These are phyloP conservation scores for Leptopilina myrica DNA, from an alignment of 2,888 invertebrate species.

Conservation along the genomic window DNA sequence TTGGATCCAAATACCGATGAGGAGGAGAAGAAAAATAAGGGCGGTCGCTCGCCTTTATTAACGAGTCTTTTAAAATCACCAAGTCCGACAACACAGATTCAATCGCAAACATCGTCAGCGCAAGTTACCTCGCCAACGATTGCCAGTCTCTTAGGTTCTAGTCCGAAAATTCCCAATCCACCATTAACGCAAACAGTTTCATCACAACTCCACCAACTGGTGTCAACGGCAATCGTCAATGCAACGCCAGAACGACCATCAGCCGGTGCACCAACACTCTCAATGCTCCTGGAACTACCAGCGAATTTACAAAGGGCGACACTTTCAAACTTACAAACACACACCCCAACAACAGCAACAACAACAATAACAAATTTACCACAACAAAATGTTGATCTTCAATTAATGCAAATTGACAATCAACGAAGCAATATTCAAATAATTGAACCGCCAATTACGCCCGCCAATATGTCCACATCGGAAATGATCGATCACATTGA, in stretches of 20 bases:
- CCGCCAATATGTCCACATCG: conserved; percentile 60
- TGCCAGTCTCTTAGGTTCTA: conserved; percentile 78
- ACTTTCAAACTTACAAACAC: conserved; percentile 60
- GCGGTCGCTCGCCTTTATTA: conserved; percentile 81
- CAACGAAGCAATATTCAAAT: conserved; percentile 51
- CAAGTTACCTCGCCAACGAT: conserved; percentile 78
- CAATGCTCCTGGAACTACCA: conserved; percentile 82
- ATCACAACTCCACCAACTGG: conserved; percentile 78
- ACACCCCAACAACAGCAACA: not conserved
- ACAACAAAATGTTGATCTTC: conserved; percentile 54
- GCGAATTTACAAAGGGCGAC: conserved; percentile 72
- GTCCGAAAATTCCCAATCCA: conserved; percentile 68
- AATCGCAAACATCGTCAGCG: conserved; percentile 71
- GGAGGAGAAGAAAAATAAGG: conserved; percentile 68
- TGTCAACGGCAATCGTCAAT: conserved; percentile 76
- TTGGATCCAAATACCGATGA: conserved; percentile 69
- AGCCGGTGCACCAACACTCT: conserved; percentile 85
- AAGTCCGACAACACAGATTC: conserved; percentile 77
- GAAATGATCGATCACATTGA: conserved; percentile 73
- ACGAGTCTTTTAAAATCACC: conserved; percentile 89
- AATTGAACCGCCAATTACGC: conserved; percentile 43
- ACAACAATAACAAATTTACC: conserved; percentile 48
- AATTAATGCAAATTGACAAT: conserved; percentile 49
- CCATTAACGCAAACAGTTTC: conserved; percentile 71
- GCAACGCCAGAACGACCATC: conserved; percentile 79